Evolutionary conservation across 2,888 invertebrate species (phyloP).

Genomic region (Euclidia mi): DNA sequence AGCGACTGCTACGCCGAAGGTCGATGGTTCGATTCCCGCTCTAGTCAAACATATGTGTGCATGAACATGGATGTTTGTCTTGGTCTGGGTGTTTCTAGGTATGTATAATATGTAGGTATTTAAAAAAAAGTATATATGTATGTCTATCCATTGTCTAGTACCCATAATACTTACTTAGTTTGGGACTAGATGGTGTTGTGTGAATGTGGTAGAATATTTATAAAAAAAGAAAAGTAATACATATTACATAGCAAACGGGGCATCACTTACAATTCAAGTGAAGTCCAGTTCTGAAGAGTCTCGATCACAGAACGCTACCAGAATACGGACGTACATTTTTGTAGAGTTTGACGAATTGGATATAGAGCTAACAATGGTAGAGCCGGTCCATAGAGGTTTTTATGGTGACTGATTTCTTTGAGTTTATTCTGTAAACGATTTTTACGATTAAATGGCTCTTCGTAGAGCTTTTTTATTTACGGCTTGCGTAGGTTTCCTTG

Average conservation of each 20-base stretch:
- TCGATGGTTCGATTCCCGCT: too few relatives aligned
- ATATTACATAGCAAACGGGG: constrained; percentile 38
- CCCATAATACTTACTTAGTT: too few relatives aligned
- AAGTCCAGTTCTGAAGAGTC: constrained; percentile 50
- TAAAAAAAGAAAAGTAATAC: too few relatives aligned
- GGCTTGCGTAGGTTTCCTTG: neutral
- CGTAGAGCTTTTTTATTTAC: neutral
- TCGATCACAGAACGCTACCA: constrained; percentile 37
- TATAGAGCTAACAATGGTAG: constrained; percentile 28
- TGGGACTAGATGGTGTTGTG: too few relatives aligned
- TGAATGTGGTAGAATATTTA: too few relatives aligned
- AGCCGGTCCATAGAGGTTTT: neutral
- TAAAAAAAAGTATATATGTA: too few relatives aligned
- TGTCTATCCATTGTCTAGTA: too few relatives aligned
- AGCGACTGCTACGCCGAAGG: too few relatives aligned
- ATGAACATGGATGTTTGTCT: too few relatives aligned
- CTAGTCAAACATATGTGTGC: too few relatives aligned
- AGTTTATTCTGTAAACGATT: constrained; percentile 9
- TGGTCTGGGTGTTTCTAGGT: too few relatives aligned
- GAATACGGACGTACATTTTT: constrained; percentile 58
- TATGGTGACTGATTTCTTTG: constrained; percentile 8
- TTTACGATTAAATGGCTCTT: constrained; percentile 5
- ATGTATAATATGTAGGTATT: too few relatives aligned
- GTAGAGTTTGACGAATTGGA: constrained; percentile 48
- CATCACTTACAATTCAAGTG: constrained; percentile 52